Evolutionary conservation across 2,797 vertebrate species (phyloP).

Genomic region (Channallabes apus): DNA sequence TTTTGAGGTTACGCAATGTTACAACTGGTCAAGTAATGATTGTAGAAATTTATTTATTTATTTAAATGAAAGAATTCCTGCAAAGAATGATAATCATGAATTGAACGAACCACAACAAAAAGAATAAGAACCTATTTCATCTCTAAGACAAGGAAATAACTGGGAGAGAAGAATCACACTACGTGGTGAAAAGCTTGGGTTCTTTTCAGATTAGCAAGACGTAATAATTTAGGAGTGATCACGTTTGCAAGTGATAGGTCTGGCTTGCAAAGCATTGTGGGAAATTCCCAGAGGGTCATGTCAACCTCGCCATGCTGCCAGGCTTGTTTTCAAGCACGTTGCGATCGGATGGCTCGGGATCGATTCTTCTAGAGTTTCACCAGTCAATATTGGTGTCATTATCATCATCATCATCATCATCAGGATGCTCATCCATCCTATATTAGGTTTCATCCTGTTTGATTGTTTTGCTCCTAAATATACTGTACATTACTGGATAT

Average conservation of each 20-base stretch:
- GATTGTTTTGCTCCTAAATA: background rate
- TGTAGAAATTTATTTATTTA: too few relatives aligned
- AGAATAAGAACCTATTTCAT: too few relatives aligned
- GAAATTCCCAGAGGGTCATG: background rate
- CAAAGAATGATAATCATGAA: too few relatives aligned
- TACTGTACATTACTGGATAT: background rate
- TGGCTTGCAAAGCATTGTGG: background rate
- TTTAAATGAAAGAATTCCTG: too few relatives aligned
- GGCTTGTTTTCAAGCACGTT: background rate
- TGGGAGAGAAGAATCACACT: too few relatives aligned
- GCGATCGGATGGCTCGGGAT: background rate
- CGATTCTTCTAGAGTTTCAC: conserved; percentile 6
- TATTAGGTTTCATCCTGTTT: background rate
- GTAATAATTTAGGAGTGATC: background rate
- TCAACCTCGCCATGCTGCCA: background rate
- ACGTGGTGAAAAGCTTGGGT: background rate
- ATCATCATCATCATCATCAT: background rate
- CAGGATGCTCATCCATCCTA: too few relatives aligned
- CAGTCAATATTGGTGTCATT: background rate
- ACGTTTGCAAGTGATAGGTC: background rate
- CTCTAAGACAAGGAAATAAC: too few relatives aligned
- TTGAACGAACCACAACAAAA: too few relatives aligned
- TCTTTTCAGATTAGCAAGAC: background rate
- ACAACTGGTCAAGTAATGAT: too few relatives aligned
- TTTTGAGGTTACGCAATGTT: too few relatives aligned